These are phyloP conservation scores for Iguana delicatissima DNA, from an alignment of 2,797 vertebrate genomes.

Conservation along the genomic window DNA sequence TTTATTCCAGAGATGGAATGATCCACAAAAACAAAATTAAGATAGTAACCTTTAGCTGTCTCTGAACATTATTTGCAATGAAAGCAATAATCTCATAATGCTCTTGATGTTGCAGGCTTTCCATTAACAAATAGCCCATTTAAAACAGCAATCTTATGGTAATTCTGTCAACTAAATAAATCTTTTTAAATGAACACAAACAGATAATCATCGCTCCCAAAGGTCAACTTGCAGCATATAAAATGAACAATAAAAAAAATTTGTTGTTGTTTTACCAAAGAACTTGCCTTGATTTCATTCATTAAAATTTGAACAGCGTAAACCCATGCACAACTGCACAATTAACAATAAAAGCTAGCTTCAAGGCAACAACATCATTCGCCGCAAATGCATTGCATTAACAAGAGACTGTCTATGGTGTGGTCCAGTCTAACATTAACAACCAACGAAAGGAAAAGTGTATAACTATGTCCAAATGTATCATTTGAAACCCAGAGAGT, in stretches of 20 bases:
- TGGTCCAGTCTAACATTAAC: constrained; percentile 70
- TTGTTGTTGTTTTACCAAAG: constrained; percentile 45
- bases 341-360: constrained; percentile 44
- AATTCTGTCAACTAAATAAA: constrained; percentile 68
- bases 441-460: constrained; percentile 54
- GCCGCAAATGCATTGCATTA: neutral
- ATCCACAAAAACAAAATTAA: constrained; percentile 63
- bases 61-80: constrained; percentile 67
- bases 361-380: constrained; percentile 27
- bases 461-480: constrained; percentile 38
- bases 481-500: constrained; percentile 40
- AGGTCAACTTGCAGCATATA: constrained; percentile 58
- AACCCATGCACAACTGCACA: constrained; percentile 8
- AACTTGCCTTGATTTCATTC: constrained; percentile 47
- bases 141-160: constrained; percentile 61
- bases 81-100: constrained; percentile 73
- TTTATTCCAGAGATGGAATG: constrained; percentile 49
- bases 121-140: constrained; percentile 71
- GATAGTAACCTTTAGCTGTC: constrained; percentile 59
- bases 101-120: constrained; percentile 55
- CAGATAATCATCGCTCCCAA: constrained; percentile 29
- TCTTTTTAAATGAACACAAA: constrained; percentile 62
- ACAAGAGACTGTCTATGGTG: constrained; percentile 18
- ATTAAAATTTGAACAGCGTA: constrained; percentile 49
- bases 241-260: constrained; percentile 43